Conservation (phyloP, 2,888 invertebrate genomes). For the Acanthococcus lagerstroemiae region DNA sequence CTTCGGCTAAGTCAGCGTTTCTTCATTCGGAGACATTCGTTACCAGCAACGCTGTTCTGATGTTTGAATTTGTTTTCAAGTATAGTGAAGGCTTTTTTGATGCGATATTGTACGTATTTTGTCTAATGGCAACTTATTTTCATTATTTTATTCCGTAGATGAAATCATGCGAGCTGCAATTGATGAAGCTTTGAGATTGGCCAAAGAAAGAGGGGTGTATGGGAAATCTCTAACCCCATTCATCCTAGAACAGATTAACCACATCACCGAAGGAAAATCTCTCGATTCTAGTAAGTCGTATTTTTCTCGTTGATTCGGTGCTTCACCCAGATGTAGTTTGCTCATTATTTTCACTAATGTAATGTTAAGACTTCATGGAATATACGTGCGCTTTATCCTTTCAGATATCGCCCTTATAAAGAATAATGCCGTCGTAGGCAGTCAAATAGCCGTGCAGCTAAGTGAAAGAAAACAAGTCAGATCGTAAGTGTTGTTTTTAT, state of each 20-base stretch:
- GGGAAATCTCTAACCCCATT: conserved; percentile 93
- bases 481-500: too few species aligned
- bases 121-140: neutral
- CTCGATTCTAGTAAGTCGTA: conserved; percentile 61
- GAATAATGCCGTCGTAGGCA: conserved; percentile 81
- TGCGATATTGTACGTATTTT: neutral
- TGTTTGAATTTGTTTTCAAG: neutral
- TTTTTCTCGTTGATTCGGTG: neutral
- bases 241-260: conserved; percentile 64
- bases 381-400: neutral
- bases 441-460: conserved; percentile 62
- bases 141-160: neutral
- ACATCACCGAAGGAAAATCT: conserved; percentile 72
- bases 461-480: conserved; percentile 33
- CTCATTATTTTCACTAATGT: neutral
- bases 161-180: conserved; percentile 60
- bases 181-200: conserved; percentile 54
- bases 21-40: too few species aligned
- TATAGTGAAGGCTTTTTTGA: too few species aligned
- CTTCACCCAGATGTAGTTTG: neutral
- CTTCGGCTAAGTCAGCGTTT: too few species aligned
- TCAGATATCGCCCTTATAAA: conserved; percentile 80
- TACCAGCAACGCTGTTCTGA: neutral
- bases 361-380: neutral
- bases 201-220: conserved; percentile 49